Evolutionary conservation across 1,140 invertebrate species (phyloP), one percentile per base, ranked within the genome.

Genomic region (Bombus pyrosoma): DNA sequence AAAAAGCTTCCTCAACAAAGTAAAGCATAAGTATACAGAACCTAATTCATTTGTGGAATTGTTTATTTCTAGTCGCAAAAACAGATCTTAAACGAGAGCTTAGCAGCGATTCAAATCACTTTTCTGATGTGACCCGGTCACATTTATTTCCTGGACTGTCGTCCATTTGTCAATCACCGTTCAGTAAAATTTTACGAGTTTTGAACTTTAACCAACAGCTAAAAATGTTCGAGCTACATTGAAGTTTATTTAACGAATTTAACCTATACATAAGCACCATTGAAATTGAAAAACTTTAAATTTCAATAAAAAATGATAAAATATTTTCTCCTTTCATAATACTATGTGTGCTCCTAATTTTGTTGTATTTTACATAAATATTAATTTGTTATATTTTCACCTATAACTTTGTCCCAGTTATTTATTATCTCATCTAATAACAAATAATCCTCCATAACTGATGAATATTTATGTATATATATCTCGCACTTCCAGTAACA

Each of bases 31-130:
- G 47, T 18, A 39, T 0, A 32, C 47, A 41, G 47, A 59, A n/a
- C n/a, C 68, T 69, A 68, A 83, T 83, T 83, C 81, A 68, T 83
- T 82, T 57, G 3, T 0, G 57, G 39, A 82, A 75, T 82, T 66
- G 59, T 64, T 39, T 83, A 77, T 68, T 77, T 75, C 74, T 75
- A 75, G 72, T 25, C 0, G 22, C 4, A 18, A 43, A 34, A 53
- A 68, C 18, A 66, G 25, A 3, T 41, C n/a, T 69, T 41, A 37
- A 59, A n/a, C 53, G 47, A 62, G 8, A 62, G 28, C 8, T 37
- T 59, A 62, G 22, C 13, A 39, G 4, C 41, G 53, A 57, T 34
- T n/a, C 37, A 34, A 53, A 74, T 73, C 53, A 74, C 22, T 81
- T 81, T 72, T 47, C 47, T 8, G 10, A 41, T n/a, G n/a, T n/a